These are phyloP conservation scores for Yasuhikotakia modesta DNA, from an alignment of 2,797 vertebrate species.

Conservation along the genomic window DNA sequence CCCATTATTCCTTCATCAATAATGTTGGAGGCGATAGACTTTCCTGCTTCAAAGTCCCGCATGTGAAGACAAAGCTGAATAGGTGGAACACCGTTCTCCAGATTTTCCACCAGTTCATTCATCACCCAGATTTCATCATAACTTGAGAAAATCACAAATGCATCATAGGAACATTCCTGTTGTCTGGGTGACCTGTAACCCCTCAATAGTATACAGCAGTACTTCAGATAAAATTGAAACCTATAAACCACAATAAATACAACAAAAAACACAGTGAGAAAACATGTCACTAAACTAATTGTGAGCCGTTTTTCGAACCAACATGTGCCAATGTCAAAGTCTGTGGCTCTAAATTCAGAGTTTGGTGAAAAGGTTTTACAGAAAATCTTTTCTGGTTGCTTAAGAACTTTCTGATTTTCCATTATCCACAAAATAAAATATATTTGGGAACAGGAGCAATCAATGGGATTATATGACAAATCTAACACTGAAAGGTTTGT, in stretches of 20 bases:
- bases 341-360: conserved; percentile 28
- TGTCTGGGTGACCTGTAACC: conserved; percentile 43
- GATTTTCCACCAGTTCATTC: conserved; percentile 75
- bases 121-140: conserved; percentile 81
- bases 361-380: conserved; percentile 59
- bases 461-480: conserved; percentile 53
- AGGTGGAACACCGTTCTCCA: conserved; percentile 74
- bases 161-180: conserved; percentile 71
- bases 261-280: conserved; percentile 36
- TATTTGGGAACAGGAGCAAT: conserved; percentile 65
- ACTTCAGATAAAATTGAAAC: conserved; percentile 53
- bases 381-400: conserved; percentile 59
- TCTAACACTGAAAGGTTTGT: conserved; percentile 63
- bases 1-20: conserved; percentile 80
- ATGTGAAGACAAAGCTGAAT: conserved; percentile 80
- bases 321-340: conserved; percentile 57
- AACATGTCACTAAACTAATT: background rate
- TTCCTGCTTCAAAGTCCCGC: conserved; percentile 78
- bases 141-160: conserved; percentile 84
- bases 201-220: conserved; percentile 46
- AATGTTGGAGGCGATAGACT: conserved; percentile 78
- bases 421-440: conserved; percentile 75
- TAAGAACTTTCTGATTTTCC: conserved; percentile 65
- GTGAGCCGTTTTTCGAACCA: conserved; percentile 29
- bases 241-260: conserved; percentile 41